Percentiles rank a stretch among this genome's conserved stretches.
phyloP scores from a whole-genome alignment of 2,888 invertebrate species.

The Luperina testacea region DNA sequence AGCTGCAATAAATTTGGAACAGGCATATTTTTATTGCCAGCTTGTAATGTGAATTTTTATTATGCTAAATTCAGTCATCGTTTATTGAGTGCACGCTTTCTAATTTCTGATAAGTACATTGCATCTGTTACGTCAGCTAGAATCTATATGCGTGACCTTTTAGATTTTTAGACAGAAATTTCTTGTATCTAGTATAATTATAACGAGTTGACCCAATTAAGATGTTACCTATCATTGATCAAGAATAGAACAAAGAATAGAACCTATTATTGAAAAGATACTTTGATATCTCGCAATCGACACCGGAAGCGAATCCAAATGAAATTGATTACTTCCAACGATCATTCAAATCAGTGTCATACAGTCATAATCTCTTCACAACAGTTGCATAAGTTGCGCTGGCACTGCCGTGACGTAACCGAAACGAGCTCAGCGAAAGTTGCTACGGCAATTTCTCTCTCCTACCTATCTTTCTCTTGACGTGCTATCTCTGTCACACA shows the following conservation, averaged over 20 bases:
- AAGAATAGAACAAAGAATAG: conserved; percentile 21
- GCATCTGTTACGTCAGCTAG: conserved; percentile 40
- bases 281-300: conserved; percentile 60
- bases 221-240: conserved; percentile 29
- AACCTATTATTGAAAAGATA: conserved; percentile 22
- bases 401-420: conserved; percentile 85
- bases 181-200: background rate
- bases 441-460: conserved; percentile 87
- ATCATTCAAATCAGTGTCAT: conserved; percentile 88
- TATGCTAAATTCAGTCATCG: conserved; percentile 32
- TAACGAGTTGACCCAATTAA: conserved; percentile 3
- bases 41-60: conserved; percentile 39
- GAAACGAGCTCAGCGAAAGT: conserved; percentile 89
- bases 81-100: conserved; percentile 47
- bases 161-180: conserved; percentile 2
- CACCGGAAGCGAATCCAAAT: conserved; percentile 79
- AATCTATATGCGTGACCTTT: conserved; percentile 33
- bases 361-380: conserved; percentile 85
- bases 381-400: conserved; percentile 80
- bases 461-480: conserved; percentile 83
- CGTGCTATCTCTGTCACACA: conserved; percentile 75
- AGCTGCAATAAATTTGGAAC: conserved; percentile 38
- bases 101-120: conserved; percentile 48
- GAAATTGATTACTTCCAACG: conserved; percentile 83
- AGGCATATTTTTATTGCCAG: conserved; percentile 32